Evolutionary conservation across 2,113 vertebrate species (phyloP), one percentile per base, ranked within the genome.

Genomic region (Polyodon spathula): DNA sequence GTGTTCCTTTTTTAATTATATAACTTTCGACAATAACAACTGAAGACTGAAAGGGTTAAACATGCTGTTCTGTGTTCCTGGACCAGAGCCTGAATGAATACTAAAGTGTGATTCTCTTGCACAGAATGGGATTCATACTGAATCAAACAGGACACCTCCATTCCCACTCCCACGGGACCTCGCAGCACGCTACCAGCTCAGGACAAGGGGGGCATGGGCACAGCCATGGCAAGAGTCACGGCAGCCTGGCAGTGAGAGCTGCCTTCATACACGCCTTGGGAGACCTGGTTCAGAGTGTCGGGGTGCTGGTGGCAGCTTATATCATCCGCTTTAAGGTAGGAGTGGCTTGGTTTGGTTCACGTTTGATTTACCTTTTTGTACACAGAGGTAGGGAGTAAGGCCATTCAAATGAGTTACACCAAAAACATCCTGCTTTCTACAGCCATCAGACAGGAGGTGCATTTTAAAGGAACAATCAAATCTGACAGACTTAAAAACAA

Each of bases 261-360:
- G 96, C 96, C 0, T 97, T 97, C 68, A 92, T 98, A 5, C 96
- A 98, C 0, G 96, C 95, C 40, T 69, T 98, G 56, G 95, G 96
- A 12, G 96, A 98, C 75, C 85, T 98, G 67, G 83, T 97, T 0
- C 96, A 98, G 72, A 98, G 96, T 39, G 74, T 98, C 0, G 95
- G 96, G 0, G 95, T 98, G 44, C 92, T 98, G 0, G 82, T 97
- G 5, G 96, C 96, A 9, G 95, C 96, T 0, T 97, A 97, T 70
- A 83, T 98, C 59, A 92, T 97, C 70, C 88, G 94, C 59, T 98
- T 98, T 42, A 97, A 98, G 92, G 96, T 98, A 64, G n/a, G n/a
- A n/a, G 4, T 62, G 4, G 4, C 12, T 39, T 60, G 7, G 44
- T 9, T 11, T n/a, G 44, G 9, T 48, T 48, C 14, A 48, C 14